phyloP scores from a whole-genome alignment of 2,797 vertebrate species.

The Rhinatrema bivittatum region DNA sequence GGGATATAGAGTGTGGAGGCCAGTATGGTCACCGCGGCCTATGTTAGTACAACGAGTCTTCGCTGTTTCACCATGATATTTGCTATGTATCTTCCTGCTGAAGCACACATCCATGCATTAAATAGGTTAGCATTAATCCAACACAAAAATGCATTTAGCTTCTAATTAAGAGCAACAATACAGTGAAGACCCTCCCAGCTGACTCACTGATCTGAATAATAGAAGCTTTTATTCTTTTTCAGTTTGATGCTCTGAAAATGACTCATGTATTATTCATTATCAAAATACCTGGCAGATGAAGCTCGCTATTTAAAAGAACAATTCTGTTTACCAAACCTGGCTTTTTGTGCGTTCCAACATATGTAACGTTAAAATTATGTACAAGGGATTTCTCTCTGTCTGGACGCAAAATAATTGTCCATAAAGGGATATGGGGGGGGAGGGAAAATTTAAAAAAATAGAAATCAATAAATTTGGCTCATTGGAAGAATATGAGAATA shows the following conservation, averaged over 20 bases:
- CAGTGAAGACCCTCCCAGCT: neutral
- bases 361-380: too few relatives aligned
- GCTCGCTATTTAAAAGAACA: slow-evolving; percentile 3
- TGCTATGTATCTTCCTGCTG: neutral
- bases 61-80: neutral
- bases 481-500: too few relatives aligned
- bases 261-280: neutral
- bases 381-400: too few relatives aligned
- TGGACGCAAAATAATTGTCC: too few relatives aligned
- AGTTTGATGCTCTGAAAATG: neutral
- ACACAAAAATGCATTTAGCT: neutral
- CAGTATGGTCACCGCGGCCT: too few relatives aligned
- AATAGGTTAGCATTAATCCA: neutral
- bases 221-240: neutral
- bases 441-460: too few relatives aligned
- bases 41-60: too few relatives aligned
- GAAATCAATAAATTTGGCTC: too few relatives aligned
- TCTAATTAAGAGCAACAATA: neutral
- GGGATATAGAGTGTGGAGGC: too few relatives aligned
- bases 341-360: too few relatives aligned
- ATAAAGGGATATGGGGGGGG: too few relatives aligned
- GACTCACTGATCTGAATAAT: neutral
- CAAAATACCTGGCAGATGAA: neutral
- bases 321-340: neutral
- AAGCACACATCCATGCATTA: neutral